Evolutionary conservation across 2,888 invertebrate genomes (phyloP).

Genomic region (Gastracanthus pulcherrimus): DNA sequence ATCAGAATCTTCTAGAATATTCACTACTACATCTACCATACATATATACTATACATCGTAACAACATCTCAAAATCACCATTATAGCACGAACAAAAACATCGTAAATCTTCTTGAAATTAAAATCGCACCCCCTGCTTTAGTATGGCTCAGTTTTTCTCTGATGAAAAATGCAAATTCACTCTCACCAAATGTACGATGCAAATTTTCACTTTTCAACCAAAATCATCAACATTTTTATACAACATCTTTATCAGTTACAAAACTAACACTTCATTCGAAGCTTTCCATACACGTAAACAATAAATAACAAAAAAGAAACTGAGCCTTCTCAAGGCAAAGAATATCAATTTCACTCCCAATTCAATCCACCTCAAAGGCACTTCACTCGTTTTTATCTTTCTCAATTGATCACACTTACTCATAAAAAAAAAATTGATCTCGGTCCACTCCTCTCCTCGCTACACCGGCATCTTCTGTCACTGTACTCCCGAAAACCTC

Average conservation of each 20-base stretch:
- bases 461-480: neutral
- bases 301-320: neutral
- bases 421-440: neutral
- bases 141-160: neutral
- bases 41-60: too few relatives aligned
- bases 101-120: neutral
- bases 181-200: neutral
- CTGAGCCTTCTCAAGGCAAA: neutral
- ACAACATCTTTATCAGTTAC: neutral
- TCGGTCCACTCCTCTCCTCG: neutral
- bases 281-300: too few relatives aligned
- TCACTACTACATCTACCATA: too few relatives aligned
- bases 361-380: neutral
- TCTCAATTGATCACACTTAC: slow-evolving; percentile 14
- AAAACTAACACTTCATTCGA: too few relatives aligned
- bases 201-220: neutral
- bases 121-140: neutral
- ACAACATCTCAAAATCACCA: neutral
- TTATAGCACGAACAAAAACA: neutral
- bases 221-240: neutral
- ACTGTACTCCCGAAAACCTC: neutral
- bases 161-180: too few relatives aligned
- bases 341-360: neutral
- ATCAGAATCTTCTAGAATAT: too few relatives aligned
- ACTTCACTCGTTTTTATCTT: slow-evolving; percentile 1